Base-by-base conservation (phyloP, 2,113 vertebrate species). In the Monopterus albus region DNA sequence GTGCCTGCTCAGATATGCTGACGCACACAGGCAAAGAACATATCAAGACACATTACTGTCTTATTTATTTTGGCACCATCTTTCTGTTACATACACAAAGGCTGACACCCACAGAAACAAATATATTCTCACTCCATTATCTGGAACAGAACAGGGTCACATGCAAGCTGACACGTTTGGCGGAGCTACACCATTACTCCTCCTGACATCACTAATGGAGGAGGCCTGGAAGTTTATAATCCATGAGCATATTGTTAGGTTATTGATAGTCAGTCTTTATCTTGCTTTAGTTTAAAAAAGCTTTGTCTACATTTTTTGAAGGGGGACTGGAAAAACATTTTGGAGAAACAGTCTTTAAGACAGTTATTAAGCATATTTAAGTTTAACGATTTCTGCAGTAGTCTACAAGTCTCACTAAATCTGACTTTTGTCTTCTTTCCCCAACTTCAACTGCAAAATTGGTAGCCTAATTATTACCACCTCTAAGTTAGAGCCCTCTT, bases 131-230 rank as follows among this genome's bases (percentile, higher is more conserved):
- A 78, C 29, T 83, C 57, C 45, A 35, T 85, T 83, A 88, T 59
- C 20, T 43, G 9, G 18, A 83, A 79, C 76, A 88, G 86, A 90
- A 88, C 73, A 69, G 43, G 81, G 85, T 45, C 79, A 80, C 42
- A 49, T 45, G 46, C 60, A n/a, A 53, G 3, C 29, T 33, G 47
- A 31, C 21, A 15, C 76, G 81, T 75, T 72, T 84, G 75, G 28
- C 56, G 39, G 61, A 52, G 29, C 63, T 40, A 17, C 64, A 50
- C 46, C 62, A 26, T 7, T 51, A 33, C 45, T 71, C 36, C 63
- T 81, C 72, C 70, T 74, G 67, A 85, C 55, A 49, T 29, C 62
- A 51, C 46, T 53, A 15, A 45, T 14, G 33, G 39, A 49, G 40
- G 15, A 60, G 10, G 14, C n/a, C 55, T 40, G 11, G 17, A 72